Evolutionary conservation across 2,888 invertebrate genomes (phyloP), one percentile per base, ranked within the genome.

Genomic region (Anticlea derivata): DNA sequence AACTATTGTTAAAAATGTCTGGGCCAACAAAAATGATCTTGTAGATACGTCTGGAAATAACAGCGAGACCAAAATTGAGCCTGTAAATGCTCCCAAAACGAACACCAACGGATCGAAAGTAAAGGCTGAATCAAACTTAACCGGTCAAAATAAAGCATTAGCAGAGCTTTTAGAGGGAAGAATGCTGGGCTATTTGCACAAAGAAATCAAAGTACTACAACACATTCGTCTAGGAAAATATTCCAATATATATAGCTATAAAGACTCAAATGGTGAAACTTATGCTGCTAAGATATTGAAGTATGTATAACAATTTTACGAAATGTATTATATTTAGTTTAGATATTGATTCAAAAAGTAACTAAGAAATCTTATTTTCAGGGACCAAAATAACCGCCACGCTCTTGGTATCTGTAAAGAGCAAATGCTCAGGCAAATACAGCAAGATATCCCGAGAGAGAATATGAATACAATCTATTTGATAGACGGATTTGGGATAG

Each of bases 201-300:
- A 46, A 37, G 53, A 68, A 22, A 63, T 58, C 26, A 67, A 46
- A 20, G 39, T 78, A 1, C 53, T 50, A 3, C 50, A 61, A 10
- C 3, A 69, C 13, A 65, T 80, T 50, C 67, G 63, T 7, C 17
- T 24, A 1, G 85, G 85, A 7, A 59, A 45, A 51, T 79, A 62
- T 57, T 80, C 83, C 1, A 65, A 52, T 40, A 69, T 85, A 53
- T 80, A 67, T 41, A 63, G 65, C 41, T 79, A 71, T 46, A 58
- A 55, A 43, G 61, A 73, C 49, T 7, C 23, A 1, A 45, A 24
- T 20, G 70, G 70, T 12, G 8, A 59, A 40, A 30, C 40, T 8
- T 78, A 65, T 50, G 73, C 73, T 1, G 44, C 78, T 3, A 85
- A 85, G 66, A 47, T 73, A 17, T 38, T 69, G 30, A 67, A 52